Evolutionary conservation across 1,140 invertebrate species (phyloP), one percentile per base, ranked within the genome.

Genomic region (Melanaphis sacchari): DNA sequence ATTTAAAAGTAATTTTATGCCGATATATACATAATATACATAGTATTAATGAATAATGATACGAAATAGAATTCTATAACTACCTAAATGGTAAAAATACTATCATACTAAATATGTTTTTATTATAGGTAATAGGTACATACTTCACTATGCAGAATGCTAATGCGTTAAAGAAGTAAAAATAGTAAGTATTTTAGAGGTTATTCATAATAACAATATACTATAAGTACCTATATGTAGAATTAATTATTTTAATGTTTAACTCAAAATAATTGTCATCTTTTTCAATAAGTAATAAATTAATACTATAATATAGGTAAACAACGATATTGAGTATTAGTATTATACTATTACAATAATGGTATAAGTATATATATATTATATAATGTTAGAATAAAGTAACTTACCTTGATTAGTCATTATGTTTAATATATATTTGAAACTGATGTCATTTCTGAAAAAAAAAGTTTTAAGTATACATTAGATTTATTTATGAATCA

Each of bases 331-430:
- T 76, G 15, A 76, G 59, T 66, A n/a, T 15, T n/a, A 9, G 26
- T 54, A 26, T 54, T 76, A 66, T n/a, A 76, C 9, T 31, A 66
- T 66, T 66, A n/a, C 31, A 66, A 66, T 66, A n/a, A n/a, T 66
- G 9, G 9, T 11, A 22, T 81, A 40, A 6, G 8, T 82, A 40
- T 82, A 41, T 41, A 41, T 24, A 49, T 24, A 52, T 1, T 7
- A n/a, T 54, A 22, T 38, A 40, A 82, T 82, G 36, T 40, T 21
- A 24, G 36, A 49, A 11, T 2, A 54, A 52, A 38, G 87, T 84
- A 26, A 49, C 91, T 93, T 52, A 93, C 91, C 91, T 93, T 93
- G 91, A 84, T 93, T 93, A 84, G 91, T 93, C 91, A 93, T 93
- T 26, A 93, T 82, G 91, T 18, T 93, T 31, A 93, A 54, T 31